Percentiles rank a stretch among this genome's conserved stretches.
phyloP scores from a whole-genome alignment of 2,113 vertebrate species.

The Caranx melampygus region DNA sequence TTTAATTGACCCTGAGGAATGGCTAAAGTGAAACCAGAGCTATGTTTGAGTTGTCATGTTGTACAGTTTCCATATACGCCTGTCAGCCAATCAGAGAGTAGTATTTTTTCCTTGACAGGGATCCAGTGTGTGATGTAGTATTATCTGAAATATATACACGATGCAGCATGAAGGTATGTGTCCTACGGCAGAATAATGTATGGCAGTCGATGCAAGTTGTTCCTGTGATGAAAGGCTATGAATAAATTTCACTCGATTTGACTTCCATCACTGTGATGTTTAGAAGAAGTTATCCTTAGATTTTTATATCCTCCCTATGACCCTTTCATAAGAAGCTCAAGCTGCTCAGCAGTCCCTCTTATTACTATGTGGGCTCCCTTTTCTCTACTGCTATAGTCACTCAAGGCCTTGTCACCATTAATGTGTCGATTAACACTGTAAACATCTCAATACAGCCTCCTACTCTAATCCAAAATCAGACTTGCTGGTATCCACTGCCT shows the following conservation, averaged over 20 bases:
- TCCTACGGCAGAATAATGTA: background rate
- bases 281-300: background rate
- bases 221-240: background rate
- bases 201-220: background rate
- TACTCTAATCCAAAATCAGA: background rate
- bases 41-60: background rate
- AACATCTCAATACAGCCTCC: background rate
- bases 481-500: background rate
- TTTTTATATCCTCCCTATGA: background rate
- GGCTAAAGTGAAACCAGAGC: background rate
- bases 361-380: background rate
- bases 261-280: background rate
- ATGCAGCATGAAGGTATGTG: background rate
- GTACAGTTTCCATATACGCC: background rate
- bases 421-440: background rate
- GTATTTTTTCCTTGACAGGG: background rate
- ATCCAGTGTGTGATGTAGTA: background rate
- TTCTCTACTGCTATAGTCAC: background rate
- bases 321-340: background rate
- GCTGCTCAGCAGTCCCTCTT: background rate
- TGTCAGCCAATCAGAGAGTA: background rate
- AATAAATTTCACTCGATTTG: slow-evolving; percentile 1
- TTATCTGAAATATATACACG: background rate
- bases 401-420: background rate
- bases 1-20: background rate